Evolutionary conservation across 2,113 vertebrate species (phyloP).

Genomic region (Micromys minutus): DNA sequence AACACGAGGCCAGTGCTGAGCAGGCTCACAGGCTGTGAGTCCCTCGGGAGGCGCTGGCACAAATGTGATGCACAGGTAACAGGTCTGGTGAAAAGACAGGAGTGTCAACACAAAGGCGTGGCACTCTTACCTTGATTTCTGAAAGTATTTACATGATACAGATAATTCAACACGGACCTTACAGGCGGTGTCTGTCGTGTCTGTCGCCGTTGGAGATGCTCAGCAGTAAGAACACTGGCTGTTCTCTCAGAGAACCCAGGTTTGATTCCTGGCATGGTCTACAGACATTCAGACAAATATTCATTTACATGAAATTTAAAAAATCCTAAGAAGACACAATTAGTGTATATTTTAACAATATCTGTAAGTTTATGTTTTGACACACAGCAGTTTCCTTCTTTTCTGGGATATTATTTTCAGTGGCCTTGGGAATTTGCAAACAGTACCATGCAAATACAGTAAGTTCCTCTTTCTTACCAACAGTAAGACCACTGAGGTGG

Average conservation of each 20-base stretch:
- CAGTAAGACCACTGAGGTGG: neutral
- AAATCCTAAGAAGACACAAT: neutral
- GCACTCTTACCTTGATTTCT: neutral
- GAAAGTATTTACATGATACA: constrained; percentile 26
- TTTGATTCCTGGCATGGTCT: neutral
- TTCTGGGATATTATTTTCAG: neutral
- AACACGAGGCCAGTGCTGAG: neutral
- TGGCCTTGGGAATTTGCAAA: neutral
- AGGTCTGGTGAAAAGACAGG: neutral
- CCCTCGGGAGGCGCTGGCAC: neutral
- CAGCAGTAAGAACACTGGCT: neutral
- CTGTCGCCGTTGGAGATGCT: too few relatives aligned
- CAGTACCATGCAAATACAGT: neutral
- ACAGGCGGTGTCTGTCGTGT: neutral
- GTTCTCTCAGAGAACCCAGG: neutral
- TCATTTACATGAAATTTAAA: neutral
- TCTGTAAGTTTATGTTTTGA: neutral
- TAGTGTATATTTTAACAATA: neutral
- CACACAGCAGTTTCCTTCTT: neutral
- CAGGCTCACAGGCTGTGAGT: neutral
- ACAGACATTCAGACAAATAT: neutral
- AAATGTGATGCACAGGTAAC: neutral
- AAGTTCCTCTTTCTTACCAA: constrained; percentile 1
- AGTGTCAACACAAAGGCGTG: neutral
- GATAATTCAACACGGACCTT: neutral